phyloP scores from a whole-genome alignment of 2,888 invertebrate species.

The Abscondita cerata region DNA sequence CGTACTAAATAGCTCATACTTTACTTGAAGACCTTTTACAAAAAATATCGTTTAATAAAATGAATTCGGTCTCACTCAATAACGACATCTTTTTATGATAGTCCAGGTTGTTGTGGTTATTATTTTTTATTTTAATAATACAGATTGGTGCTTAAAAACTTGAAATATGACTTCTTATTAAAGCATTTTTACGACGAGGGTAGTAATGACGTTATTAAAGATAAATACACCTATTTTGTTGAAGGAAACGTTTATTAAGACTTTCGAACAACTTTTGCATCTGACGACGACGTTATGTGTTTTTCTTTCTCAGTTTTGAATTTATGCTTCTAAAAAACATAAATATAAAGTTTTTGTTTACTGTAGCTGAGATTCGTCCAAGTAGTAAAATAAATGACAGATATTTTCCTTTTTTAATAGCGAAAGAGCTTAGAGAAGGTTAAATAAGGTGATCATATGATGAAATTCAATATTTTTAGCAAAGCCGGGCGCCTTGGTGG shows the following conservation, averaged over 20 bases:
- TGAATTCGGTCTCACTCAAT: slow-evolving; percentile 37
- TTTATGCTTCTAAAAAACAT: too few species aligned
- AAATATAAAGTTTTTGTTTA: too few species aligned
- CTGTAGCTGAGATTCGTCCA: too few species aligned
- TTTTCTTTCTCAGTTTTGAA: too few species aligned
- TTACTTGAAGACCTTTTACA: slow-evolving; percentile 39
- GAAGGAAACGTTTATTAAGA: slow-evolving; percentile 27
- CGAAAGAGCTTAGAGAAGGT: too few species aligned
- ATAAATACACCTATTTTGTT: slow-evolving; percentile 25
- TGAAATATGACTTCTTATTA: slow-evolving; percentile 30
- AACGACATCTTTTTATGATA: slow-evolving; percentile 17
- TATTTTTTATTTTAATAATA: slow-evolving; percentile 25
- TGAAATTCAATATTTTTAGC: too few species aligned
- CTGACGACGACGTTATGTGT: neutral
- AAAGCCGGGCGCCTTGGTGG: too few species aligned
- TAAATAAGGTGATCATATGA: too few species aligned
- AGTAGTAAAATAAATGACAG: too few species aligned
- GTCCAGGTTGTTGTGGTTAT: slow-evolving; percentile 9
- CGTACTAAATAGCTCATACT: slow-evolving; percentile 47
- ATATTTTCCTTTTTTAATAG: too few species aligned
- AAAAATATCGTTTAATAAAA: slow-evolving; percentile 54
- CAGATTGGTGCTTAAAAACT: slow-evolving; percentile 3
- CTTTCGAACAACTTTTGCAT: slow-evolving; percentile 15
- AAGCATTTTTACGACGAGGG: slow-evolving; percentile 23
- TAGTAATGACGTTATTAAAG: slow-evolving; percentile 30